A percentile compares a stretch with the other conserved stretches of the same genome.
These are phyloP conservation scores for Metopolophium dirhodum DNA, from an alignment of 1,140 invertebrate genomes.

Conservation along the genomic window DNA sequence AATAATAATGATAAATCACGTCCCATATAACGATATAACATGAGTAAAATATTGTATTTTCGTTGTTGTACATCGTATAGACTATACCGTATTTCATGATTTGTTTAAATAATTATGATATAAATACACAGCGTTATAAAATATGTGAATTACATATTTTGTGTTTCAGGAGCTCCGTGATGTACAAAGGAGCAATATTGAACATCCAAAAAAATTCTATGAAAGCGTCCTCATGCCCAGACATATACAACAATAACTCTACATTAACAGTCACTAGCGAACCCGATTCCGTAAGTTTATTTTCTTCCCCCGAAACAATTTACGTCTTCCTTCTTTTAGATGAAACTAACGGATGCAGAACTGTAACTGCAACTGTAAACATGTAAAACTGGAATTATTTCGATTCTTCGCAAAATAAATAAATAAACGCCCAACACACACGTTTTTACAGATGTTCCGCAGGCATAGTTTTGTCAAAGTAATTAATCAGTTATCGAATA, in stretches of 20 bases:
- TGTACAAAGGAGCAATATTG: conserved; percentile 84
- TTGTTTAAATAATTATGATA: neutral
- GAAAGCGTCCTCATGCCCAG: conserved; percentile 83
- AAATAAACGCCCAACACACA: neutral
- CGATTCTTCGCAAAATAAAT: neutral
- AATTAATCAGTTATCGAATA: conserved; percentile 54
- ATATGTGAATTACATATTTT: neutral
- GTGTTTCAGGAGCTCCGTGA: conserved; percentile 71
- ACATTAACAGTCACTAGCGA: conserved; percentile 85
- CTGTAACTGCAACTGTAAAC: neutral
- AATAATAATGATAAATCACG: no score
- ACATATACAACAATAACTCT: conserved; percentile 87
- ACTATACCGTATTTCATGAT: neutral
- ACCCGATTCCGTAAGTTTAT: conserved; percentile 65
- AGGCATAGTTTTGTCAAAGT: conserved; percentile 51
- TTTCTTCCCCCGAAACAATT: neutral
- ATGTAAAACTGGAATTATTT: neutral
- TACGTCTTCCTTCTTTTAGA: neutral
- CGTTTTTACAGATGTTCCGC: conserved; percentile 49
- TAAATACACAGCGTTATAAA: neutral
- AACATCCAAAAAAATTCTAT: conserved; percentile 82
- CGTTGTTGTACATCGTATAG: neutral
- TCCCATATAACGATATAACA: no score
- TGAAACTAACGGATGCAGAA: neutral
- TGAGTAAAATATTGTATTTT: no score